Evolutionary conservation across 2,113 vertebrate species (phyloP).

Genomic region (Circaetus gallicus): DNA sequence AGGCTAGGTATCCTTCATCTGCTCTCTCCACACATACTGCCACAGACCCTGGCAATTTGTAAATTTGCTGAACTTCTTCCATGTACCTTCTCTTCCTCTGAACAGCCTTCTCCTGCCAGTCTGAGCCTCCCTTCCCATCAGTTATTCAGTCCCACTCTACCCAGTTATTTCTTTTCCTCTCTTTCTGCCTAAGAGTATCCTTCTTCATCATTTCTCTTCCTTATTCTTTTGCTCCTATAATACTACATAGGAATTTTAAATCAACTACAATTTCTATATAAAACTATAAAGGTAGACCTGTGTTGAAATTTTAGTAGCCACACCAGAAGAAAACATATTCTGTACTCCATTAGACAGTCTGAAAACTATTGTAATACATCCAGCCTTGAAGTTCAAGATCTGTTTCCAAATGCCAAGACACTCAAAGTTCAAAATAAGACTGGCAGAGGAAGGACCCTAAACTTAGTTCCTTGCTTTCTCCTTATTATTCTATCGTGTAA

Average conservation of each 20-base stretch:
- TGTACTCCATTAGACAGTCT: background rate
- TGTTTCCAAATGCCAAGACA: background rate
- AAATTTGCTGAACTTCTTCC: background rate
- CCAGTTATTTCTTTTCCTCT: background rate
- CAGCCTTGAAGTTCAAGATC: background rate
- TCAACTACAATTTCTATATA: background rate
- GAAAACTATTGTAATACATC: background rate
- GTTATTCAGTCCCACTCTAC: background rate
- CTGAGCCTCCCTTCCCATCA: background rate
- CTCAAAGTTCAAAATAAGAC: background rate
- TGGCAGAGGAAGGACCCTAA: background rate
- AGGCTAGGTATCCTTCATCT: background rate
- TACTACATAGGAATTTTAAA: background rate
- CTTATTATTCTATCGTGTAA: background rate
- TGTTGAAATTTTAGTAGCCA: background rate
- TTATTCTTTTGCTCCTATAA: background rate
- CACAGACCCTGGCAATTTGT: background rate
- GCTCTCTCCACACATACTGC: background rate
- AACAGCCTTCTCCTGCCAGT: background rate
- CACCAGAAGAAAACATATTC: background rate
- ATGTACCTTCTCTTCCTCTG: background rate
- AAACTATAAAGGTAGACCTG: background rate
- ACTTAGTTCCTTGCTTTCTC: background rate
- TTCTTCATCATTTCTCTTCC: background rate
- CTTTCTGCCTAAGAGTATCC: background rate